A percentile compares a stretch with the other conserved stretches of the same genome.
These are phyloP conservation scores for Orgyia antiqua DNA, from an alignment of 2,888 invertebrate genomes.

Conservation along the genomic window DNA sequence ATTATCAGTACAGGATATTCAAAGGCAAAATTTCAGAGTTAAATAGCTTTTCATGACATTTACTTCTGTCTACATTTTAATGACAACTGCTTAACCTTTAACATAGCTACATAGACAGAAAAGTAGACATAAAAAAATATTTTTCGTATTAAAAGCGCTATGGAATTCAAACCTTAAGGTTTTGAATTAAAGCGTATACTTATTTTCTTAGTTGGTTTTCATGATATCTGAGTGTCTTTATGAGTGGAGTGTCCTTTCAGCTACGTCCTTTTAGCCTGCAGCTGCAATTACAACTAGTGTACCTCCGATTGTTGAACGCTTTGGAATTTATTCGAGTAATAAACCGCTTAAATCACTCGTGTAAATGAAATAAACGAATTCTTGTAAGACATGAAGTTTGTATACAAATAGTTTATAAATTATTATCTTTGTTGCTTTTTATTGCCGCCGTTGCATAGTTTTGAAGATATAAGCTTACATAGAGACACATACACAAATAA, in stretches of 20 bases:
- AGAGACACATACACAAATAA: no score
- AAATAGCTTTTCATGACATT: slow-evolving; percentile 31
- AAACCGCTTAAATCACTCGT: no score
- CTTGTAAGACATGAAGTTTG: no score
- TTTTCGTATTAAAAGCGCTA: slow-evolving; percentile 2
- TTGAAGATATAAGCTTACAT: no score
- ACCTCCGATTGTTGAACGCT: slow-evolving; percentile 50
- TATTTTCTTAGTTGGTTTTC: slow-evolving; percentile 35
- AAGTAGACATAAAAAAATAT: slow-evolving; percentile 41
- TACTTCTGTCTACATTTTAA: slow-evolving; percentile 37
- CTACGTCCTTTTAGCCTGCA: slow-evolving; percentile 58
- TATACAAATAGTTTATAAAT: no score
- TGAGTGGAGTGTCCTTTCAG: slow-evolving; percentile 61
- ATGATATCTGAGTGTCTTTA: slow-evolving; percentile 50
- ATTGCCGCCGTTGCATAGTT: no score
- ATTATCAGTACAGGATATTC: no score
- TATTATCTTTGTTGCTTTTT: no score
- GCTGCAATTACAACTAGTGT: slow-evolving; percentile 71
- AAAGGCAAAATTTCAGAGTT: no score
- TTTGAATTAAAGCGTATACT: slow-evolving; percentile 17
- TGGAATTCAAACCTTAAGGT: slow-evolving; percentile 4
- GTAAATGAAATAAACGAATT: no score
- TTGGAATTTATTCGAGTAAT: no score
- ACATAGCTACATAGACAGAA: slow-evolving; percentile 52
- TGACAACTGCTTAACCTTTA: slow-evolving; percentile 53